phyloP scores from a whole-genome alignment of 2,888 invertebrate species.

The Phortica magna region DNA sequence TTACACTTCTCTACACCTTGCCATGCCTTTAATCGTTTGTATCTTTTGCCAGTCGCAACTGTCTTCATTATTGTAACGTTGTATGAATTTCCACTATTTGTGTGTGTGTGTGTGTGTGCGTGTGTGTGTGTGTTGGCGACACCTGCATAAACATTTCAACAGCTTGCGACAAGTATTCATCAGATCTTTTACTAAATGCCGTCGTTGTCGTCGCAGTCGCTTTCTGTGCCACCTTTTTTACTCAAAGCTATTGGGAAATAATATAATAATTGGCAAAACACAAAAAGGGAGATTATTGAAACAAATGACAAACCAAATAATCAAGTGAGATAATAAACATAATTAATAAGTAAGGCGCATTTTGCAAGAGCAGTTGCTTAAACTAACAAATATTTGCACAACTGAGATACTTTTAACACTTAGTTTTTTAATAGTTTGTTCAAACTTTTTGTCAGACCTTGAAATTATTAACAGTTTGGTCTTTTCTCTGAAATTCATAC shows the following conservation, averaged over 20 bases:
- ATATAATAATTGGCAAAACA: constrained; percentile 50
- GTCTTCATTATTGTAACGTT: constrained; percentile 34
- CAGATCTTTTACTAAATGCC: background rate
- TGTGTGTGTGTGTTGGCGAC: constrained; percentile 52
- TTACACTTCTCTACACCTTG: background rate
- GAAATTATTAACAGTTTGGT: too few species aligned
- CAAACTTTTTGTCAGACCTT: too few species aligned
- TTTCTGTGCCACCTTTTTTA: background rate
- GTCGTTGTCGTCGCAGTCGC: background rate
- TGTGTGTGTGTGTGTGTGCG: constrained; percentile 20
- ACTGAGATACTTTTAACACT: too few species aligned
- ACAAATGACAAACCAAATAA: background rate
- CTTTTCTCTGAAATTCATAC: too few species aligned
- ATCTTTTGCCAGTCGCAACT: constrained; percentile 25
- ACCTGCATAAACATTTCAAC: constrained; percentile 70
- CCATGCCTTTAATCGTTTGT: background rate
- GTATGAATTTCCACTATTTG: constrained; percentile 29
- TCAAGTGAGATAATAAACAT: background rate
- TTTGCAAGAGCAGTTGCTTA: too few species aligned
- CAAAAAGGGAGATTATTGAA: background rate
- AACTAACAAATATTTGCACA: too few species aligned
- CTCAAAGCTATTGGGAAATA: constrained; percentile 47
- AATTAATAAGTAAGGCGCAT: constrained; percentile 1
- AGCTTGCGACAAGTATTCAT: constrained; percentile 55
- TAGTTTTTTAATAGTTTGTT: too few species aligned